These are phyloP conservation scores for Nautilus pompilius DNA, from an alignment of 1,140 invertebrate species.

Conservation along the genomic window DNA sequence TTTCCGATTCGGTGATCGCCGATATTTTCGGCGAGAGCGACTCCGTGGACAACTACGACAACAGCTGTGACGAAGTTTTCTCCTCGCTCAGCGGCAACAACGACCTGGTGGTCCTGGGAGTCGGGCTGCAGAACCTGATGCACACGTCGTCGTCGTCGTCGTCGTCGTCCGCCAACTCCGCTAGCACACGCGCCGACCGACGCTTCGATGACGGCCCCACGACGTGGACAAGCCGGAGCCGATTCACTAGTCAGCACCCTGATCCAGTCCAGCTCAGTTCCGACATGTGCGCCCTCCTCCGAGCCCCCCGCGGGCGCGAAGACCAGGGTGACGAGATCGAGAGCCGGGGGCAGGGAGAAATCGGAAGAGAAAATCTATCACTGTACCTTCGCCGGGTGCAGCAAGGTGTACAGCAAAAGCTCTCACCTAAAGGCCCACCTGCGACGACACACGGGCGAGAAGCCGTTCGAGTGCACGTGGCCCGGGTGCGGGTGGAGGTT, in stretches of 20 bases:
- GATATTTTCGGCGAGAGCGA: conserved; percentile 3
- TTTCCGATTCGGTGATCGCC: not conserved
- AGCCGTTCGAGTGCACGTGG: conserved; percentile 90
- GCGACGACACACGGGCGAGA: conserved; percentile 89
- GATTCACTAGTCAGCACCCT: not conserved
- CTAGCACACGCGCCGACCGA: not conserved
- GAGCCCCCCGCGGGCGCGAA: not conserved
- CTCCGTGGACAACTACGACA: conserved; percentile 5
- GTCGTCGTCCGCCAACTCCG: not conserved
- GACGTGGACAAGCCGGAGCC: not conserved
- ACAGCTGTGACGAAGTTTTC: conserved; percentile 26
- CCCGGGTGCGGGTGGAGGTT: conserved; percentile 90
- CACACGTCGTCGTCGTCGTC: conserved; percentile 27
- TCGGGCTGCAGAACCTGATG: conserved; percentile 53
- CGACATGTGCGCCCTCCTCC: not conserved
- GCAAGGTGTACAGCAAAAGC: conserved; percentile 84
- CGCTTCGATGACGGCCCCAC: conserved; percentile 6
- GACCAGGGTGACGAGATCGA: not conserved
- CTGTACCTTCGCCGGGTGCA: conserved; percentile 64
- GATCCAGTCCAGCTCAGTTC: not conserved
- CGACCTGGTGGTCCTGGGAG: conserved; percentile 53
- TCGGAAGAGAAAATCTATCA: conserved; percentile 61
- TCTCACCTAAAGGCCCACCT: conserved; percentile 88
- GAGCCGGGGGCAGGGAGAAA: conserved; percentile 18
- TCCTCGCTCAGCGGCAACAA: conserved; percentile 18